phyloP scores from a whole-genome alignment of 1,140 invertebrate genomes.

The Anastrepha ludens region DNA sequence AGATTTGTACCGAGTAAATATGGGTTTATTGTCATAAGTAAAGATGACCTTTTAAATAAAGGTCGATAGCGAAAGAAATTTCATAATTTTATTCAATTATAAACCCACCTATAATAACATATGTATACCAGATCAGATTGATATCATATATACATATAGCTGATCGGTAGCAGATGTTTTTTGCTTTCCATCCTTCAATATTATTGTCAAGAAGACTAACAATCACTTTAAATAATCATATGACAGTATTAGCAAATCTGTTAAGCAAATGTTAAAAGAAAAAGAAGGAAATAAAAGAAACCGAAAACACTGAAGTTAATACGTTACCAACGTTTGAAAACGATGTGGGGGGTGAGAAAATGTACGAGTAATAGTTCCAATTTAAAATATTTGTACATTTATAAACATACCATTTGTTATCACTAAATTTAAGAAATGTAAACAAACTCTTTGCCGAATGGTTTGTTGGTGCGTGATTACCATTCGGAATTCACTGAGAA shows the following conservation, averaged over 20 bases:
- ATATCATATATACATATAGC: no score
- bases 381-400: no score
- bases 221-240: not conserved
- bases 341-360: not conserved
- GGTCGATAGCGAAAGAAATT: slow-evolving; percentile 54
- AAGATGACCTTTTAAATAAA: no score
- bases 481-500: no score
- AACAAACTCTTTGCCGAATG: no score
- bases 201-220: not conserved
- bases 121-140: not conserved
- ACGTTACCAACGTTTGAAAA: slow-evolving; percentile 11
- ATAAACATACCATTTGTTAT: no score
- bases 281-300: not conserved
- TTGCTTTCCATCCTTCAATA: no score
- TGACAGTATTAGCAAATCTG: not conserved
- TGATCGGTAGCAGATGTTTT: not conserved
- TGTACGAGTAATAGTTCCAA: no score
- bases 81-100: slow-evolving; percentile 60
- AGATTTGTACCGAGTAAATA: not conserved
- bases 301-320: not conserved
- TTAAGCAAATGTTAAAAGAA: not conserved
- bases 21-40: not conserved
- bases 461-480: no score
- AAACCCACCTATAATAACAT: not conserved
- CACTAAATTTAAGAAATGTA: no score